These are phyloP conservation scores for Scaptomyza graminum DNA, from an alignment of 1,140 invertebrate species.

Conservation along the genomic window DNA sequence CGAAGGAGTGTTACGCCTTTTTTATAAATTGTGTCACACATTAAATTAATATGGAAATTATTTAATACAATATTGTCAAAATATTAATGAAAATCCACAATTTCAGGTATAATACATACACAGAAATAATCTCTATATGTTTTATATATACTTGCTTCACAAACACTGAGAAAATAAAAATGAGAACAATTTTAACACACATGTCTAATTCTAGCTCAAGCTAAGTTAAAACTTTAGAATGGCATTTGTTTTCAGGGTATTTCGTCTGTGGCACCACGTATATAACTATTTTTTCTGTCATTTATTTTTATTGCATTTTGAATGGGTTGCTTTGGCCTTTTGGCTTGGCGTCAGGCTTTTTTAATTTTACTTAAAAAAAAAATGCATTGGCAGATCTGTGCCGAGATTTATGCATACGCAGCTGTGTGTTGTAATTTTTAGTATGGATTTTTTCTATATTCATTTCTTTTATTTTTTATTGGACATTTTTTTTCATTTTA, in stretches of 20 bases:
- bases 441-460: constrained; percentile 51
- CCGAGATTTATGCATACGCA: constrained; percentile 78
- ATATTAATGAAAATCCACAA: too few relatives aligned
- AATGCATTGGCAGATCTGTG: constrained; percentile 50
- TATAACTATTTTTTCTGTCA: not conserved
- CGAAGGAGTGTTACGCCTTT: not conserved
- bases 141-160: too few relatives aligned
- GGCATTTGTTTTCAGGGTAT: constrained; percentile 1
- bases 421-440: constrained; percentile 81
- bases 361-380: constrained; percentile 49
- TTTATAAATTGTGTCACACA: not conserved
- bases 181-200: too few relatives aligned
- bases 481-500: constrained; percentile 15
- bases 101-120: too few relatives aligned
- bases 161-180: too few relatives aligned
- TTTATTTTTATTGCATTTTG: constrained; percentile 57
- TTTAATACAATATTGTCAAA: too few relatives aligned
- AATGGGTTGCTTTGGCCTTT: constrained; percentile 42
- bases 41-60: too few relatives aligned
- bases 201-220: too few relatives aligned
- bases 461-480: constrained; percentile 1
- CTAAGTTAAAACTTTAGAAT: too few relatives aligned
- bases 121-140: too few relatives aligned
- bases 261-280: not conserved
- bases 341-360: constrained; percentile 38